phyloP scores from a whole-genome alignment of 2,113 vertebrate species.

The Leptocoma aspasia region DNA sequence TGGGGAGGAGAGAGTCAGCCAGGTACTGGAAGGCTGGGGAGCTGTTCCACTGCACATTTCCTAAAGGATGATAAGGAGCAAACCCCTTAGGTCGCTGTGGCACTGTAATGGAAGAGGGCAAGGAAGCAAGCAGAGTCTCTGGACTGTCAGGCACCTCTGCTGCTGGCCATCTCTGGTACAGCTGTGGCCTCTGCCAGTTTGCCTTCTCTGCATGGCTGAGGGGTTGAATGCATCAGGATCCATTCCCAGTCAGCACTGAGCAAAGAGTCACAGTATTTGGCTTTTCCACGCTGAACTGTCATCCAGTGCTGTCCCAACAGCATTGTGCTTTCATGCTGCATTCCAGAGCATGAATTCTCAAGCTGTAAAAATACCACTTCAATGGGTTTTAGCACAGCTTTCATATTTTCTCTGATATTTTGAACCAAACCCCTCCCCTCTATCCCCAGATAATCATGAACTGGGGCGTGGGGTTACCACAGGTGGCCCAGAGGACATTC shows the following conservation, averaged over 20 bases:
- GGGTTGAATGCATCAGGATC: background rate
- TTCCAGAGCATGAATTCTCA: background rate
- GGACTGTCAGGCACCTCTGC: background rate
- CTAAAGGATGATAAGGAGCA: background rate
- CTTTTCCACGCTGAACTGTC: rapidly evolving
- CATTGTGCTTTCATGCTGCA: background rate
- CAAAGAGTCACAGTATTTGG: background rate
- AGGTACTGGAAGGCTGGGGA: background rate
- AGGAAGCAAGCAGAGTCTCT: background rate
- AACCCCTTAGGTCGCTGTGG: background rate
- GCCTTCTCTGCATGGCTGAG: background rate
- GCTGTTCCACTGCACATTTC: background rate
- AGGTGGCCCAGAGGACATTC: background rate
- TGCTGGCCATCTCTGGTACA: background rate
- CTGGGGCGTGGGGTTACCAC: background rate
- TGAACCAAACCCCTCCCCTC: background rate
- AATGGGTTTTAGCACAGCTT: background rate
- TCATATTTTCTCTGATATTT: background rate
- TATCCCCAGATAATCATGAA: background rate
- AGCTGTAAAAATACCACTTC: background rate
- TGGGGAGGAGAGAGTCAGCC: background rate
- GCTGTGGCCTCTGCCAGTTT: background rate
- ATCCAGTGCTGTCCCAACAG: rapidly evolving
- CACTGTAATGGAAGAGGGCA: background rate
- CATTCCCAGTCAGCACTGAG: background rate